A percentile compares a stretch with the other conserved stretches of the same genome.
Conservation (phyloP, 2,113 vertebrate species). For the Panurus biarmicus region DNA sequence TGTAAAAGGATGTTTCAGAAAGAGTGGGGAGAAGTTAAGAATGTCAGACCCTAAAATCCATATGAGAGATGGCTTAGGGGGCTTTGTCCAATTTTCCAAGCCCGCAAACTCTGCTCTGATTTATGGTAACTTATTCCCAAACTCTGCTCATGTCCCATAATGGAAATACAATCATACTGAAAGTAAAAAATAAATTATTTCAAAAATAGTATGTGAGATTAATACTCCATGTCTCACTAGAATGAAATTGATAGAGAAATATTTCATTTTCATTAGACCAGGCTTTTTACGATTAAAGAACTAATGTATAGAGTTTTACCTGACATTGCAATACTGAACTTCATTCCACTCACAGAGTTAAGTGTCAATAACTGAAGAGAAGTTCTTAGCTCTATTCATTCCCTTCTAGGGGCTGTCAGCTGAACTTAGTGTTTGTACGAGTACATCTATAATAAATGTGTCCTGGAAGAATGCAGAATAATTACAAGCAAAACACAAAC, state of each 20-base stretch:
- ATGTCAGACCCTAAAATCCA: background rate
- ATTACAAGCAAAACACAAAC: background rate
- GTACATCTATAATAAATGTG: background rate
- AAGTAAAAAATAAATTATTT: background rate
- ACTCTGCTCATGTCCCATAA: background rate
- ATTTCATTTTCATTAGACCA: background rate
- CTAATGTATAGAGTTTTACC: background rate
- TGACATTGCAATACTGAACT: background rate
- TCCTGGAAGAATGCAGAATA: background rate
- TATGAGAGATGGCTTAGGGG: background rate
- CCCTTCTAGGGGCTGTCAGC: background rate
- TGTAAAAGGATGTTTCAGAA: background rate
- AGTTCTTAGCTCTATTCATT: background rate
- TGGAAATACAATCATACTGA: background rate
- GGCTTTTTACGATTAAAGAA: background rate
- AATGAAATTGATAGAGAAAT: background rate
- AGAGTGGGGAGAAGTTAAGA: background rate
- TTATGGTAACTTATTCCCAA: background rate
- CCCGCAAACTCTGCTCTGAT: no score
- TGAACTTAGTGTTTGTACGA: background rate
- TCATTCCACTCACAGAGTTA: background rate
- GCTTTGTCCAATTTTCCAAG: background rate
- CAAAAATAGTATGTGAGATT: background rate
- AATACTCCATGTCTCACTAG: background rate
- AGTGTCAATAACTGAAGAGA: background rate